phyloP scores from a whole-genome alignment of 1,140 invertebrate species.

The Hylaeus anthracinus region DNA sequence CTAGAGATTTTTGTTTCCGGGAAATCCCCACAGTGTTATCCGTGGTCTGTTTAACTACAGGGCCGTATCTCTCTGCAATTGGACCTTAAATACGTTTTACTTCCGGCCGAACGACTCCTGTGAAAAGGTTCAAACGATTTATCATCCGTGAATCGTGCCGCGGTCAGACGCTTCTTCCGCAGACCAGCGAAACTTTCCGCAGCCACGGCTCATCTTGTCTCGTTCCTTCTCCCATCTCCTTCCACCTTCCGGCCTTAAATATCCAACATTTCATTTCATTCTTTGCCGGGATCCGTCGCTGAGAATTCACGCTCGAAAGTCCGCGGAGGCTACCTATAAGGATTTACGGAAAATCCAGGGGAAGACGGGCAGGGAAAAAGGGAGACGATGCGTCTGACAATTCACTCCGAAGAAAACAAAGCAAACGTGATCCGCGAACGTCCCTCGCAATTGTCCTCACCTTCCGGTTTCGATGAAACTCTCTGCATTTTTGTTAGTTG shows the following conservation, averaged over 20 bases:
- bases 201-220: conserved; percentile 50
- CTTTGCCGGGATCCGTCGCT: conserved; percentile 23
- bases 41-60: conserved; percentile 34
- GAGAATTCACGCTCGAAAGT: conserved; percentile 21
- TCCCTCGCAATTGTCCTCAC: no score
- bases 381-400: no score
- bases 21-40: conserved; percentile 17
- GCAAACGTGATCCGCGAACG: background rate
- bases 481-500: no score
- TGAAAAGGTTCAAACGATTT: conserved; percentile 78
- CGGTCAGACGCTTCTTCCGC: conserved; percentile 70
- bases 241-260: conserved; percentile 38
- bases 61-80: conserved; percentile 53
- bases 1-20: conserved; percentile 6
- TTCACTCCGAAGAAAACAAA: background rate
- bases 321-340: conserved; percentile 3
- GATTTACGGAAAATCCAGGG: background rate
- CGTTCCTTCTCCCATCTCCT: conserved; percentile 16
- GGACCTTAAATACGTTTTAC: conserved; percentile 79
- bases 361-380: background rate
- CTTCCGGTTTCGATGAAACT: no score
- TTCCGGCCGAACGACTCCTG: conserved; percentile 74
- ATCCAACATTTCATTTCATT: conserved; percentile 50
- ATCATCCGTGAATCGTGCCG: conserved; percentile 75
- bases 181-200: conserved; percentile 59